A percentile compares a stretch with the other conserved stretches of the same genome.
phyloP scores from a whole-genome alignment of 2,113 vertebrate genomes.

The Pseudopodoces humilis region DNA sequence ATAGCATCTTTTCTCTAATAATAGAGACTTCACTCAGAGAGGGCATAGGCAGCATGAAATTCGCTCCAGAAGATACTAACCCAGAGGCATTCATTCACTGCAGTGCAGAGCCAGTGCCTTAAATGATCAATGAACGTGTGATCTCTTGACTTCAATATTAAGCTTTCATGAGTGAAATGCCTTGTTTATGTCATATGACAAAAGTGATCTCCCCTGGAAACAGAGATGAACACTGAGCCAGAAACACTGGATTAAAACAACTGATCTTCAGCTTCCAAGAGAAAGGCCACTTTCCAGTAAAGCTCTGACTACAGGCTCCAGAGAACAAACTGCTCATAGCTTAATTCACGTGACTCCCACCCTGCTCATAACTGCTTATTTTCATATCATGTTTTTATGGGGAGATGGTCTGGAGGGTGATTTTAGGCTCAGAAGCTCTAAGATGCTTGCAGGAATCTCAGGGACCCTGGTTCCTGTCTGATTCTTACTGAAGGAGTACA shows the following conservation, averaged over 20 bases:
- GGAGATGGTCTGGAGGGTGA: neutral
- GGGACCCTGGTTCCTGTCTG: neutral
- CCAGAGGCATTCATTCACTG: neutral
- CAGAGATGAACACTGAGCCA: neutral
- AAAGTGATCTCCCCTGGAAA: neutral
- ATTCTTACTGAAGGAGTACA: neutral
- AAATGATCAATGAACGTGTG: neutral
- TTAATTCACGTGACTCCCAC: neutral
- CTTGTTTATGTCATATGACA: neutral
- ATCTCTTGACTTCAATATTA: neutral
- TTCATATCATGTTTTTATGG: neutral
- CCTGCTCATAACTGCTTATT: neutral
- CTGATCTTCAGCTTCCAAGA: neutral
- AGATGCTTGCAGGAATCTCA: neutral
- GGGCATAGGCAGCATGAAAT: neutral
- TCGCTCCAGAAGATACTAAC: neutral
- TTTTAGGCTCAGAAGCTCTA: neutral
- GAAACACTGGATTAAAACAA: neutral
- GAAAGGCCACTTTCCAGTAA: neutral
- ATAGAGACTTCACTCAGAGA: neutral
- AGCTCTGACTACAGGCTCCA: neutral
- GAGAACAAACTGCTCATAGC: neutral
- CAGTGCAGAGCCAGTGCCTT: neutral
- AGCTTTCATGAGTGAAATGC: neutral
- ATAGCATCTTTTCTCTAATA: constrained; percentile 37